Conservation (phyloP, 1,140 invertebrate genomes). For the Pararge aegeria region DNA sequence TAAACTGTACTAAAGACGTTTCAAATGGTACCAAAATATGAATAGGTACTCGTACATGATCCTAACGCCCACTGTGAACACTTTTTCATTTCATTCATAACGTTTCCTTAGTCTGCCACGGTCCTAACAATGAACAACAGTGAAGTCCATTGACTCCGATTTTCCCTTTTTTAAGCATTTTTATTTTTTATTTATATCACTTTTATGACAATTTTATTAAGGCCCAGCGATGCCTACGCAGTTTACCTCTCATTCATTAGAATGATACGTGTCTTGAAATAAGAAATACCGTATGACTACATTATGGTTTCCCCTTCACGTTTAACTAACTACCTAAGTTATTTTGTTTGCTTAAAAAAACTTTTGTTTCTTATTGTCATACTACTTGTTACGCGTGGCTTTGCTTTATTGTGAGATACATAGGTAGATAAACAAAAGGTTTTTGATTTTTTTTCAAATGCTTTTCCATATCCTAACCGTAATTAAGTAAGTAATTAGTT, state of each 20-base stretch:
- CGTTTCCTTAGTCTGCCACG: constrained; percentile 3
- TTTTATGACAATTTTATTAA: constrained; percentile 74
- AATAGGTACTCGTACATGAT: background rate
- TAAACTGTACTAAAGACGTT: background rate
- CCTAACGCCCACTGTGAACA: constrained; percentile 1
- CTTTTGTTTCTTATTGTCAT: background rate
- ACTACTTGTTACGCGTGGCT: too few relatives aligned
- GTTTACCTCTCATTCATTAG: constrained; percentile 60
- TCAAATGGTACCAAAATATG: background rate
- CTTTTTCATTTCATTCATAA: constrained; percentile 18
- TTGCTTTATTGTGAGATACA: too few relatives aligned
- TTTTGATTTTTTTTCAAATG: too few relatives aligned
- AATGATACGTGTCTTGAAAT: constrained; percentile 42
- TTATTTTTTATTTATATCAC: constrained; percentile 61
- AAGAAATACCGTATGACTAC: constrained; percentile 16
- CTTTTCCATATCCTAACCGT: too few relatives aligned
- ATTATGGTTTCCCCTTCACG: constrained; percentile 15
- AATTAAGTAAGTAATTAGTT: too few relatives aligned
- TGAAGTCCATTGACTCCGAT: constrained; percentile 46
- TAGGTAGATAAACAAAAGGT: too few relatives aligned
- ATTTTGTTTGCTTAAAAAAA: constrained; percentile 2
- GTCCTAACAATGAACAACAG: constrained; percentile 39
- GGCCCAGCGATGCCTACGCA: constrained; percentile 54
- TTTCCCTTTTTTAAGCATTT: constrained; percentile 40
- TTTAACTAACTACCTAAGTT: constrained; percentile 8